A percentile compares a stretch with the other conserved stretches of the same genome.
Evolutionary conservation across 1,140 invertebrate genomes (phyloP).

Genomic region (Papilio xuthus): DNA sequence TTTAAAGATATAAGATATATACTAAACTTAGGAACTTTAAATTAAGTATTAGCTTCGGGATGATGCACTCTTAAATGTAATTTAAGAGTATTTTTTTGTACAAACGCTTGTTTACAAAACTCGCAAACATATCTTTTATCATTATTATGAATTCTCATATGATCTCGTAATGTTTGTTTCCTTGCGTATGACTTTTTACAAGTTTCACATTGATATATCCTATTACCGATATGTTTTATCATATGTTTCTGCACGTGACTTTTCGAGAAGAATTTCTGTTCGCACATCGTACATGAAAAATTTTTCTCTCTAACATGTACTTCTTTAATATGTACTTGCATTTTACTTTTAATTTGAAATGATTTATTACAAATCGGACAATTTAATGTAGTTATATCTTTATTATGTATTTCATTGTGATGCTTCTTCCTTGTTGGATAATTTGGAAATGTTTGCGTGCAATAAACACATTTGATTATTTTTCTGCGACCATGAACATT

Average conservation of each 20-base stretch:
- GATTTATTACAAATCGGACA: slow-evolving; percentile 68
- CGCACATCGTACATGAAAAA: slow-evolving; percentile 67
- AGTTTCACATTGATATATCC: slow-evolving; percentile 85
- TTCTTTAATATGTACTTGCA: slow-evolving; percentile 70
- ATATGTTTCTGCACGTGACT: slow-evolving; percentile 76
- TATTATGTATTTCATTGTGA: slow-evolving; percentile 56
- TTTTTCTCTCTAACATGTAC: slow-evolving; percentile 71
- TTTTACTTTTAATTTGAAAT: slow-evolving; percentile 68
- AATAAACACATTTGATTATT: slow-evolving; percentile 63
- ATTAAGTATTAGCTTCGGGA: slow-evolving; percentile 43
- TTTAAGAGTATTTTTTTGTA: slow-evolving; percentile 63
- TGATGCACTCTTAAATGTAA: slow-evolving; percentile 68
- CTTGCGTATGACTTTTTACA: slow-evolving; percentile 85
- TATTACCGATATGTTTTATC: slow-evolving; percentile 85
- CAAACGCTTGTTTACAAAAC: slow-evolving; percentile 60
- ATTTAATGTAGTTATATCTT: slow-evolving; percentile 51
- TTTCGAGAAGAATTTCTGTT: slow-evolving; percentile 68
- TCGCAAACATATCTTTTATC: slow-evolving; percentile 62
- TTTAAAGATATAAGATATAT: no score
- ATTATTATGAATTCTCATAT: slow-evolving; percentile 80
- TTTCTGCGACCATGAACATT: slow-evolving; percentile 58
- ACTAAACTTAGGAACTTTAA: no score
- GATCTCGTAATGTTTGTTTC: slow-evolving; percentile 82
- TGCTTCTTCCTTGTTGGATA: slow-evolving; percentile 64
- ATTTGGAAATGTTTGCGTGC: slow-evolving; percentile 62